phyloP scores from a whole-genome alignment of 2,888 invertebrate species.

The Amphipoea lucens region DNA sequence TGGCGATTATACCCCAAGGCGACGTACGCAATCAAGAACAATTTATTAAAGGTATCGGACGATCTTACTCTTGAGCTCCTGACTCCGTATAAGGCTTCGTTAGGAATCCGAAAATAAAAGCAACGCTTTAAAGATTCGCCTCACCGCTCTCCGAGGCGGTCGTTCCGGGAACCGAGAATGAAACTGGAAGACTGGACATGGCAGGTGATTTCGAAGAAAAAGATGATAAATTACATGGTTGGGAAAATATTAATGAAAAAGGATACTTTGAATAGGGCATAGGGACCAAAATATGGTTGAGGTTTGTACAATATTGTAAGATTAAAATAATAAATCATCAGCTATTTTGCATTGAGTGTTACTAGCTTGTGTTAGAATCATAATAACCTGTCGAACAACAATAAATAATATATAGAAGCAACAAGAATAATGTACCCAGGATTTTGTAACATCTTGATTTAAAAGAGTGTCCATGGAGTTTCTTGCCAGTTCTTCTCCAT shows the following conservation, averaged over 20 bases:
- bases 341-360: background rate
- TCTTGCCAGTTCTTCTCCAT: too few relatives aligned
- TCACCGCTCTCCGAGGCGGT: conserved; percentile 50
- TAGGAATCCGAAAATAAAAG: conserved; percentile 65
- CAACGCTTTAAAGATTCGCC: conserved; percentile 55
- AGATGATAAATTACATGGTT: conserved; percentile 11
- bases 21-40: conserved; percentile 61
- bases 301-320: too few relatives aligned
- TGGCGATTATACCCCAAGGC: conserved; percentile 49
- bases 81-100: conserved; percentile 59
- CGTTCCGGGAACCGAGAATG: conserved; percentile 54
- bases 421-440: too few relatives aligned
- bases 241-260: background rate
- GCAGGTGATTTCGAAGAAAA: conserved; percentile 44
- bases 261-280: background rate
- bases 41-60: conserved; percentile 64
- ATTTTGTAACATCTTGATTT: too few relatives aligned
- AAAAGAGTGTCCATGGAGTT: too few relatives aligned
- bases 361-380: conserved; percentile 4
- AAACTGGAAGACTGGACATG: conserved; percentile 51
- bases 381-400: background rate
- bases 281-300: too few relatives aligned
- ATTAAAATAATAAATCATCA: background rate
- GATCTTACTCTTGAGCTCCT: conserved; percentile 60
- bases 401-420: background rate